Conservation (phyloP, 2,888 invertebrate genomes). For the Alcis repandata region DNA sequence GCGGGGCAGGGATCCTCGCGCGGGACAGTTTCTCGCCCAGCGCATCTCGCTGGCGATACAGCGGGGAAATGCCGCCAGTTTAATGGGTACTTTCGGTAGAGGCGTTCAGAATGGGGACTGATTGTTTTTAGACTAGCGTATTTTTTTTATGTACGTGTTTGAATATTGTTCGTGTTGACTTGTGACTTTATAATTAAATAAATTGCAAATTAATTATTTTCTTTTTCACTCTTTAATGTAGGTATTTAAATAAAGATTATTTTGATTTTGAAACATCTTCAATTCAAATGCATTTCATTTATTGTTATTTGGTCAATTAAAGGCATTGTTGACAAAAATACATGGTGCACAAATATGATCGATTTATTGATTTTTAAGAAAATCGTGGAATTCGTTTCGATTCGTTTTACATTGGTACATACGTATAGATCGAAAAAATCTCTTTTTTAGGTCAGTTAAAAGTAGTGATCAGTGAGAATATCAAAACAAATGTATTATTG, state of each 20-base stretch:
- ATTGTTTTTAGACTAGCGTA: no score
- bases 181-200: no score
- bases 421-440: background rate
- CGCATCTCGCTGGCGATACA: no score
- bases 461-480: background rate
- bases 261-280: background rate
- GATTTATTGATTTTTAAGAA: conserved; percentile 1
- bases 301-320: background rate
- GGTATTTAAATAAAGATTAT: background rate
- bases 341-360: background rate
- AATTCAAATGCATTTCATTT: background rate
- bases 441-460: conserved; percentile 1
- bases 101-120: no score
- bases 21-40: no score
- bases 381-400: background rate
- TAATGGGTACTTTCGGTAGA: no score
- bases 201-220: background rate
- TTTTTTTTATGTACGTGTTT: no score
- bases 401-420: background rate
- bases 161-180: no score
- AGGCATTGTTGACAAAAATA: background rate
- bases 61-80: no score
- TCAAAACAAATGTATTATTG: background rate
- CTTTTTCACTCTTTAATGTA: background rate
- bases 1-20: no score